Evolutionary conservation across 2,888 invertebrate genomes (phyloP).

Genomic region (Saturnia japonica): DNA sequence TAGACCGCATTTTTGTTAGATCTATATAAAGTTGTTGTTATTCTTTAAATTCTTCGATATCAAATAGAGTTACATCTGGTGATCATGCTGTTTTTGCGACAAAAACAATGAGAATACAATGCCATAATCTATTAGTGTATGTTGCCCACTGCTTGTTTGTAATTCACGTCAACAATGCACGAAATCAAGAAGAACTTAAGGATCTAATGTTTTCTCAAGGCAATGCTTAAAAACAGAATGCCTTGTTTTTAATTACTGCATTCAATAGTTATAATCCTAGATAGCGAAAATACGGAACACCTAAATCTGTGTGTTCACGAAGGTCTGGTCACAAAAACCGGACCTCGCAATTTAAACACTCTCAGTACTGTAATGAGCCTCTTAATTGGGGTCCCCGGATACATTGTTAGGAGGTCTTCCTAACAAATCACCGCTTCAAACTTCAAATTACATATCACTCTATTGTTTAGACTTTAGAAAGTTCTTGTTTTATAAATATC

Average conservation of each 20-base stretch:
- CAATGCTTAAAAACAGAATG: neutral
- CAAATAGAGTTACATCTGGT: neutral
- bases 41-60: too few relatives aligned
- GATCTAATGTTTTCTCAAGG: neutral
- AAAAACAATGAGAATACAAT: neutral
- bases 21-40: neutral
- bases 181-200: too few relatives aligned
- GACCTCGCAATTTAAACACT: constrained; percentile 4
- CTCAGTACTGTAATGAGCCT: constrained; percentile 47
- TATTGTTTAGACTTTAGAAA: neutral
- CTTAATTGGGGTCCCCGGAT: constrained; percentile 55
- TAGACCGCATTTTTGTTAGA: neutral
- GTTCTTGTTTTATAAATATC: neutral
- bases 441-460: constrained; percentile 1
- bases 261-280: neutral
- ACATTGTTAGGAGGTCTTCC: constrained; percentile 5
- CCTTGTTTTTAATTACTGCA: neutral
- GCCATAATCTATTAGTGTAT: neutral
- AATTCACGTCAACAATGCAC: neutral
- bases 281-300: neutral
- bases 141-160: neutral
- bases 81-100: neutral
- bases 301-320: constrained; percentile 3
- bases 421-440: constrained; percentile 12
- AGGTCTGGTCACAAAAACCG: neutral